Base-by-base conservation (phyloP, 2,888 invertebrate species). In the Pecten maximus region DNA sequence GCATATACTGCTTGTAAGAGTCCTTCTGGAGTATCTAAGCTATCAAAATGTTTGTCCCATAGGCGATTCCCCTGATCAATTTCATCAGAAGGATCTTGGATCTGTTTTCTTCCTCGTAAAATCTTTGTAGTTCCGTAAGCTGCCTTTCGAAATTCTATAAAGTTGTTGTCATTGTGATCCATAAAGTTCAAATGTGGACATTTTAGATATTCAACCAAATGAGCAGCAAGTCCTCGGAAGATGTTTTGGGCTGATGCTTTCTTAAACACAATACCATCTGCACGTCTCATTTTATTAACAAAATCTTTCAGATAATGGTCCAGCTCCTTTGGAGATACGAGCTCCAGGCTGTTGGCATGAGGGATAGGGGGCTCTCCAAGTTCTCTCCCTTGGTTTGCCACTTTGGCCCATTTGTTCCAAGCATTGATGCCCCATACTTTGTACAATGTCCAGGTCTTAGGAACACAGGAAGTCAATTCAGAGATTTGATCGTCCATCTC, bases 281-380 rank as follows among this genome's bases (percentile, higher is more conserved):
- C 4, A 35, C 74, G 74, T 74, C 35, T 74, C 74, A 74, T 28
- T 4, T 74, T 74, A 6, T 10, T 74, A 35, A 74, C 28, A 74
- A 74, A 74, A 35, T 74, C 74, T 35, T 74, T 74, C 35, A 74
- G 35, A 35, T 74, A 74, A 35, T 28, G 1, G 35, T 74, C 35
- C 12, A 74, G 35, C 35, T 74, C 35, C 23, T 74, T 28, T 74
- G 28, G 35, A 0, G 35, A 10, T 12, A 74, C 35, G 35, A 74
- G 35, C 28, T 28, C 28, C 74, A 74, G 74, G 8, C 10, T 74
- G 74, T 35, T 23, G 8, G 28, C 74, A 0, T 19, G 28, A 15
- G 74, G 74, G 2, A 74, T 74, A 2, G 74, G 74, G 10, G 54
- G 86, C 90, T 91, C 60, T 93, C 93, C 87, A 92, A 88, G 50